These are phyloP conservation scores for Arnoldichthys spilopterus DNA, from an alignment of 2,797 vertebrate species.

Conservation along the genomic window DNA sequence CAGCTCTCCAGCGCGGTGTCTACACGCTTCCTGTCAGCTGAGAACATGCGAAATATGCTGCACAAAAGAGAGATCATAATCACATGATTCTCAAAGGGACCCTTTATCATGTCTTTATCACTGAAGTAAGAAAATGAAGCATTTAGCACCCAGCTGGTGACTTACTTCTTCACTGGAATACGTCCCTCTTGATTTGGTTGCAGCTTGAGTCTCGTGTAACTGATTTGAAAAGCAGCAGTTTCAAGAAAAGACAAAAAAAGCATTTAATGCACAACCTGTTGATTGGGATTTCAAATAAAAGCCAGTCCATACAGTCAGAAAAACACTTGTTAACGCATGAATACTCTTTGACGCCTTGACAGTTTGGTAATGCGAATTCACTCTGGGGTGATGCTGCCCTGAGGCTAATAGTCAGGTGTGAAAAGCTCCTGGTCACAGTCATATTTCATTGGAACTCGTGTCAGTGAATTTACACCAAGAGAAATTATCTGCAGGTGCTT, in stretches of 20 bases:
- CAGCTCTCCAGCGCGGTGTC: constrained; percentile 93
- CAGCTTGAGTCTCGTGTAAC: constrained; percentile 88
- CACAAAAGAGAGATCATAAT: constrained; percentile 44
- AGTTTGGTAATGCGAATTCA: constrained; percentile 12
- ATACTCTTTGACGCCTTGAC: constrained; percentile 16
- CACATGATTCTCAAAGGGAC: background rate
- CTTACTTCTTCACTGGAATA: constrained; percentile 98
- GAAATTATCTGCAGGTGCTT: constrained; percentile 73
- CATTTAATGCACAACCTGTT: background rate
- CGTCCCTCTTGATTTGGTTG: constrained; percentile 92
- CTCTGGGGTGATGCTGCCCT: constrained; percentile 18
- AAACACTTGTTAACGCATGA: background rate
- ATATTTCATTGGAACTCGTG: constrained; percentile 22
- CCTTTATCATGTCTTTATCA: background rate
- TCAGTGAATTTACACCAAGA: constrained; percentile 25
- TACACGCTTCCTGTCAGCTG: constrained; percentile 93
- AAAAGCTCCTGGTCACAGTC: constrained; percentile 35
- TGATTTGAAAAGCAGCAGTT: constrained; percentile 45
- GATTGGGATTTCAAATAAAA: background rate
- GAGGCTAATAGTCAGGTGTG: constrained; percentile 45
- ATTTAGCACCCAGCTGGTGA: constrained; percentile 17
- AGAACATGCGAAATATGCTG: constrained; percentile 95
- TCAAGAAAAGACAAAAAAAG: background rate
- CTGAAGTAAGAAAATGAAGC: background rate
- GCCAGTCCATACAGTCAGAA: background rate